Evolutionary conservation across 2,113 vertebrate genomes (phyloP), one percentile per base, ranked within the genome.

Genomic region (Puma concolor): DNA sequence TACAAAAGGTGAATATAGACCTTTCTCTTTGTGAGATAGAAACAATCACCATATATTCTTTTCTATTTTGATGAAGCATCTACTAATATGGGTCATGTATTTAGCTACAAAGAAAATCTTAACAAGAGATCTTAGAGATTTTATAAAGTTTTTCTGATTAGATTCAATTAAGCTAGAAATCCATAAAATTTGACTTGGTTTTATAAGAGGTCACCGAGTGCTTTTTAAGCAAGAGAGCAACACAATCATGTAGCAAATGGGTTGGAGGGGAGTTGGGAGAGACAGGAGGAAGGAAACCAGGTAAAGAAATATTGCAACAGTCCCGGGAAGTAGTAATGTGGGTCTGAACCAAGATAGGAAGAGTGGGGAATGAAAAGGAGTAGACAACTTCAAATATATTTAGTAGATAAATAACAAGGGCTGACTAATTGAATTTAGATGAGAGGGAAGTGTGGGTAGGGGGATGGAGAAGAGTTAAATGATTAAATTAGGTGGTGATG

Each of bases 61-160:
- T 33, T 41, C 23, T 85, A 14, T 89, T 72, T 92, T 92, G 36
- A 44, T 89, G 52, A 9, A 48, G 2, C 21, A 31, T 60, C 29
- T 82, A 7, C 69, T 88, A 63, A 44, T 64, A 88, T 16, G 50
- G 54, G 85, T 60, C 25, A 81, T 33, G 5, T 33, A 81, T 85
- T 88, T 77, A 91, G 38, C 19, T 14, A 93, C 41, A 96, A 60
- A 79, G 27, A 66, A 85, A 80, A 93, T 85, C 81, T 84, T 81
- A 94, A 92, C 66, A 66, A 54, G 85, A 31, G 69, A 82, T 86
- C 48, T 41, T 82, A 97, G 60, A 91, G 36, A 71, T 87, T 64
- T 94, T 72, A 71, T 29, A 57, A 27, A 52, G 33, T 17, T 76
- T 83, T 38, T 92, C 50, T 83, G 25, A 82, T n/a, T 79, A 41